A percentile compares a stretch with the other conserved stretches of the same genome.
phyloP scores from a whole-genome alignment of 2,113 vertebrate genomes.

The Xenus cinereus region DNA sequence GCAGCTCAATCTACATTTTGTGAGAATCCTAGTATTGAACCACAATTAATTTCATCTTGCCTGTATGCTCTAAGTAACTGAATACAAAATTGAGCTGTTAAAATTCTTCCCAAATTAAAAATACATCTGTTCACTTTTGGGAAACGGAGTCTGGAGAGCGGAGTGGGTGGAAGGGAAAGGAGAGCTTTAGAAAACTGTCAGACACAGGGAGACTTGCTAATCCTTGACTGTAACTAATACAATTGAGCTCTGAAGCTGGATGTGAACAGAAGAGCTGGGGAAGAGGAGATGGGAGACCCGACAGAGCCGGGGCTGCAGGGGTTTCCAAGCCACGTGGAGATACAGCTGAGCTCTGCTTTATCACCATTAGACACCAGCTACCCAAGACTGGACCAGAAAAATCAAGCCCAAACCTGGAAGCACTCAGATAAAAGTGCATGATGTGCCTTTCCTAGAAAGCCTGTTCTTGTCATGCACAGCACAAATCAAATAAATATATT shows the following conservation, averaged over 20 bases:
- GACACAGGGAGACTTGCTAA: neutral
- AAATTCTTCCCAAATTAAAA: constrained; percentile 46
- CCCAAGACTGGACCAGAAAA: neutral
- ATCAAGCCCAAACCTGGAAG: neutral
- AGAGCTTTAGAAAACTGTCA: neutral
- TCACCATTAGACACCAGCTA: neutral
- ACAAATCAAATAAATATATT: neutral
- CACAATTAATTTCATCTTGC: neutral
- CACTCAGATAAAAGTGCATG: neutral
- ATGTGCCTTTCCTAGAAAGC: neutral
- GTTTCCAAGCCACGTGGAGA: neutral
- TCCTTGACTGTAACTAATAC: neutral
- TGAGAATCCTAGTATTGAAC: neutral
- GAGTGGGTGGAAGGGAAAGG: neutral
- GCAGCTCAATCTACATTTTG: neutral
- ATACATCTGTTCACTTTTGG: neutral
- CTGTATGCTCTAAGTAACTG: neutral
- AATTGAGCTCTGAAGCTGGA: neutral
- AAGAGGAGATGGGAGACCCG: neutral
- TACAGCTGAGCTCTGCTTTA: neutral
- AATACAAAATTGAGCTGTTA: neutral
- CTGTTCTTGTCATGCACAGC: neutral
- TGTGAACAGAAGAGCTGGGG: neutral
- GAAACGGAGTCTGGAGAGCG: neutral
- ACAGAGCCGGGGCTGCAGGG: neutral